A percentile compares a stretch with the other conserved stretches of the same genome.
Conservation (phyloP, 2,113 vertebrate genomes). For the Todiramphus saurophagus region DNA sequence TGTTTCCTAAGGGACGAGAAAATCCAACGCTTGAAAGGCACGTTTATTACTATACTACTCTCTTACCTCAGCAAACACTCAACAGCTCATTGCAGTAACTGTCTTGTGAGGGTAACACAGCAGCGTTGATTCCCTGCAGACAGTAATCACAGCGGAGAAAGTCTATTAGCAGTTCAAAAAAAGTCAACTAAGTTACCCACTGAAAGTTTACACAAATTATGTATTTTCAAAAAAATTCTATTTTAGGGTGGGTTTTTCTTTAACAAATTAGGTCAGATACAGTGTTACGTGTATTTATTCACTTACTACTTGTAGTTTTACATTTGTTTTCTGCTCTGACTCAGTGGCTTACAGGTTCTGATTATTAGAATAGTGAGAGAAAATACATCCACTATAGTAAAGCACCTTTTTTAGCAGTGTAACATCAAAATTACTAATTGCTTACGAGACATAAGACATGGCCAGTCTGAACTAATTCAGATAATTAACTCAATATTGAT, state of each 20-base stretch:
- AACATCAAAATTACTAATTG: not conserved
- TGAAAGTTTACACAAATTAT: not conserved
- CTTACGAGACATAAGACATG: not conserved
- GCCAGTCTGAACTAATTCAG: not conserved
- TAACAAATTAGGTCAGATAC: not conserved
- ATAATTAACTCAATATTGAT: not conserved
- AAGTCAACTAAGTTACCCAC: not conserved
- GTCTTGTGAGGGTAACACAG: not conserved
- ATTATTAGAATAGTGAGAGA: not conserved
- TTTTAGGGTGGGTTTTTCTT: not conserved
- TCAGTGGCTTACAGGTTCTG: not conserved
- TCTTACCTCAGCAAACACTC: not conserved
- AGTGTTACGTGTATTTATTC: not conserved
- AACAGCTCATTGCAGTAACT: not conserved
- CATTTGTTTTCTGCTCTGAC: not conserved
- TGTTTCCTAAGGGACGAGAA: not conserved
- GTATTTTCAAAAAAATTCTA: not conserved
- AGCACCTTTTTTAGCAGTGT: not conserved
- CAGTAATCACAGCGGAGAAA: not conserved
- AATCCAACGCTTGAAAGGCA: not conserved
- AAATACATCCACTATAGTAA: not conserved
- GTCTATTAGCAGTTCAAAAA: not conserved
- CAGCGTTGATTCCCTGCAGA: not conserved
- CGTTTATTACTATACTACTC: not conserved
- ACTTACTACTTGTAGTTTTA: not conserved